These are phyloP conservation scores for Eutolmus rufibarbis DNA, from an alignment of 2,888 invertebrate genomes.

Conservation along the genomic window DNA sequence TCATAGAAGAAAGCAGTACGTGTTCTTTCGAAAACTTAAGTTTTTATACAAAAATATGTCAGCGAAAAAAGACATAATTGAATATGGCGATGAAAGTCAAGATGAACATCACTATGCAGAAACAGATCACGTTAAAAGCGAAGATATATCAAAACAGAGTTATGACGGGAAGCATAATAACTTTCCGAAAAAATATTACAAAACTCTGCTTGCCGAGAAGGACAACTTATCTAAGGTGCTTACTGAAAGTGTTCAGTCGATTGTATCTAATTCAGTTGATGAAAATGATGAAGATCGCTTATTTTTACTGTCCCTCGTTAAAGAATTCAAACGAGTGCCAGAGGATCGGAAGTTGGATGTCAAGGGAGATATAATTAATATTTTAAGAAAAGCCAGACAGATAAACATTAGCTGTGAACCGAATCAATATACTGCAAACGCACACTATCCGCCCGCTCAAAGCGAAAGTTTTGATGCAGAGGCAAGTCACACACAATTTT, in stretches of 20 bases:
- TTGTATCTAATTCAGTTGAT: neutral
- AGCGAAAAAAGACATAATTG: neutral
- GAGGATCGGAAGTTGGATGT: neutral
- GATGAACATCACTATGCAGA: neutral
- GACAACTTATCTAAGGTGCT: neutral
- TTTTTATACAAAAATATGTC: neutral
- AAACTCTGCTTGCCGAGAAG: neutral
- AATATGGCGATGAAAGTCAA: neutral
- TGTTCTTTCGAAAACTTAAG: neutral
- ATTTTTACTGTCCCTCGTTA: neutral
- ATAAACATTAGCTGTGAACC: neutral
- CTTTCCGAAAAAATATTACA: neutral
- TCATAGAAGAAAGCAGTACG: neutral
- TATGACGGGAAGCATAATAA: neutral
- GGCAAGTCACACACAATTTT: neutral
- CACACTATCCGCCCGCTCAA: neutral
- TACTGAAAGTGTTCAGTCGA: neutral
- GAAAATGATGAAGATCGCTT: neutral
- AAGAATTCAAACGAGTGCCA: neutral
- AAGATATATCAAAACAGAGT: neutral
- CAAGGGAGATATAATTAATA: neutral
- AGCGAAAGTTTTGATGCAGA: neutral
- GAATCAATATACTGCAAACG: neutral
- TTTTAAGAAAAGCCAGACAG: neutral
- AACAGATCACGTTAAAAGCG: neutral